Evolutionary conservation across 2,888 invertebrate genomes (phyloP), one percentile per base, ranked within the genome.

Genomic region (Rhyacophila evoluta): DNA sequence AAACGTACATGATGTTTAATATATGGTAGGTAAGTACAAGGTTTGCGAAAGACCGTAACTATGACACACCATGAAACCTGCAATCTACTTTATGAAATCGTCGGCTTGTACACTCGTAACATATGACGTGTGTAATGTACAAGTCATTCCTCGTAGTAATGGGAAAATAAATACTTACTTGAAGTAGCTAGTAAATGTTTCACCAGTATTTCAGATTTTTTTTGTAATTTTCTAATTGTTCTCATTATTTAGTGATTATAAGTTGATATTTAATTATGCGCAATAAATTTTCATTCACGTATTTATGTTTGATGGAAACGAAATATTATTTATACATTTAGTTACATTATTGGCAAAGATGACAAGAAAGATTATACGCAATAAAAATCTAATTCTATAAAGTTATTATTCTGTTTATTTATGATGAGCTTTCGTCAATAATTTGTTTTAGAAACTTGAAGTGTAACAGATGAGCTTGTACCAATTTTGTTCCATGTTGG

Each of bases 51-150:
- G 8, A 3, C 55, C 19, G 8, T 55, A 55, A 55, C 15, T 55
- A 55, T 55, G 55, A 55, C 55, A 55, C 55, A 55, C 19, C 55
- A 55, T 55, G 55, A 55, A 55, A 55, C 55, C 55, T 55, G 55
- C 25, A 55, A 55, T 55, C 55, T 55, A 19, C 55, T 55, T 55
- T 55, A 19, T 55, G 55, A 55, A 55, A 55, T 55, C 55, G 55
- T 55, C 55, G 55, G 19, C 55, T 55, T 19, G 55, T 55, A 55
- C n/a, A n/a, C n/a, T n/a, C n/a, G n/a, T 55, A 55, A 19, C 55
- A 19, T 55, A 55, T 55, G 55, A 55, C 55, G 55, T 25, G 55
- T 6, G 10, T 19, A 19, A 55, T 25, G 10, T 55, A 55, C 25
- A 19, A 55, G 55, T 55, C 55, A 55, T 55, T 55, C 12, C 10